Conservation (phyloP, 37 sponge, comb jelly and placozoan genomes). For the Chondrilla cf. caribensis region DNA sequence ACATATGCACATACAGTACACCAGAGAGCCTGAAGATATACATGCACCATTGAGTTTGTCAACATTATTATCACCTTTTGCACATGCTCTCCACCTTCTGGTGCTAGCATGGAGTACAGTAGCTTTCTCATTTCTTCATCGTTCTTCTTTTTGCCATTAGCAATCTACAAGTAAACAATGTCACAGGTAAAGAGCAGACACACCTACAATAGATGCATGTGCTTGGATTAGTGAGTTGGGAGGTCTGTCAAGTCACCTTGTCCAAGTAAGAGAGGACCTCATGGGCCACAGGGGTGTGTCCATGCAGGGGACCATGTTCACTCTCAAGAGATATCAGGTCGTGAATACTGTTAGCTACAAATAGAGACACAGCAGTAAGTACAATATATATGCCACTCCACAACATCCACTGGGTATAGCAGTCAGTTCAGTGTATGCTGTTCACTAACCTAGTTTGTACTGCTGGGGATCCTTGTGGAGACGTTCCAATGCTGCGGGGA, state of each 20-base stretch:
- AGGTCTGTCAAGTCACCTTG: conserved; percentile 34
- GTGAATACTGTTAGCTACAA: conserved; percentile 21
- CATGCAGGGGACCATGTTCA: conserved; percentile 36
- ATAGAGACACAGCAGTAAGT: not conserved
- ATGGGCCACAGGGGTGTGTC: conserved; percentile 15
- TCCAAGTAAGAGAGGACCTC: conserved; percentile 32
- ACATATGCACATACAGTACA: not conserved
- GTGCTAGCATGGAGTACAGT: conserved; percentile 39
- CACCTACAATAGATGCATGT: no score
- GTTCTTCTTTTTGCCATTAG: not conserved
- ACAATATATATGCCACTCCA: not conserved
- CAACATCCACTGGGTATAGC: no score
- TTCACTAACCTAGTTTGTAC: conserved; percentile 16
- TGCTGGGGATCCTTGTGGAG: conserved; percentile 31
- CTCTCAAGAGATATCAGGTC: conserved; percentile 39
- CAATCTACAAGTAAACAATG: not conserved
- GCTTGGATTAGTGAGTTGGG: no score
- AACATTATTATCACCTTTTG: conserved; percentile 61
- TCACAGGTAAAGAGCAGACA: no score
- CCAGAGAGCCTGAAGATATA: not conserved
- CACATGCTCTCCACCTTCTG: conserved; percentile 27
- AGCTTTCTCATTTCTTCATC: conserved; percentile 34
- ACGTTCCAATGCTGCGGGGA: not conserved
- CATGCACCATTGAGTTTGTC: no score
- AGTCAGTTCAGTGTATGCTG: no score